Evolutionary conservation across 2,797 vertebrate genomes (phyloP).

Genomic region (Coilia nasus): DNA sequence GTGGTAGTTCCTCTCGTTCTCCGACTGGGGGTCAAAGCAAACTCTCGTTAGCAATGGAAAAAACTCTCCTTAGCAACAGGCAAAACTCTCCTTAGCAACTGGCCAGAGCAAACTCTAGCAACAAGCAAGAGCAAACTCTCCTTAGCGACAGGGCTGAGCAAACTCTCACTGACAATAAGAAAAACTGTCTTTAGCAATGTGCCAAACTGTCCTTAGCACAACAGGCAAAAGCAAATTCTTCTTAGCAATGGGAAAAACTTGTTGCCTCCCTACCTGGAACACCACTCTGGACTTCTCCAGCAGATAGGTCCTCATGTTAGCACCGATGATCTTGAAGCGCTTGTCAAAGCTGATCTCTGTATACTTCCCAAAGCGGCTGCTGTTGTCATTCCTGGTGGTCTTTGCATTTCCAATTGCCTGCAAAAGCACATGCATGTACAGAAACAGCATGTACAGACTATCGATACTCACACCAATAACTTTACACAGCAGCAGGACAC

Average conservation of each 20-base stretch:
- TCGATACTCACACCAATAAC: no score
- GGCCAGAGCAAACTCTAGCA: no score
- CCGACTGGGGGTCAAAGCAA: constrained; percentile 76
- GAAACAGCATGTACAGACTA: not conserved
- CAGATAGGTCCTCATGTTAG: constrained; percentile 97
- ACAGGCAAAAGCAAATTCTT: no score
- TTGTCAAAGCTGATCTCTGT: constrained; percentile 96
- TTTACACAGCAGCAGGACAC: no score
- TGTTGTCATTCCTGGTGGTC: constrained; percentile 98
- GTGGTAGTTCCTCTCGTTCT: constrained; percentile 97
- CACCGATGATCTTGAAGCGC: constrained; percentile 89
- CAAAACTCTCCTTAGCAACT: no score
- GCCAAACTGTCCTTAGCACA: no score
- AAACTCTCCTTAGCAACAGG: no score
- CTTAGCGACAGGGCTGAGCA: no score
- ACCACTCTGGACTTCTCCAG: constrained; percentile 98
- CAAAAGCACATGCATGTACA: constrained; percentile 29
- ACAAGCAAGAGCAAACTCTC: no score
- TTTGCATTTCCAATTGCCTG: constrained; percentile 99
- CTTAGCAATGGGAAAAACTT: not conserved
- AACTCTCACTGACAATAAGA: no score
- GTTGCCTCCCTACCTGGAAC: constrained; percentile 94
- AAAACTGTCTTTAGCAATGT: no score
- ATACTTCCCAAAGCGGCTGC: constrained; percentile 98
- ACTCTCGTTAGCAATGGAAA: not conserved